Conservation (phyloP, 2,113 vertebrate species). For the Ancistrus triradiatus region DNA sequence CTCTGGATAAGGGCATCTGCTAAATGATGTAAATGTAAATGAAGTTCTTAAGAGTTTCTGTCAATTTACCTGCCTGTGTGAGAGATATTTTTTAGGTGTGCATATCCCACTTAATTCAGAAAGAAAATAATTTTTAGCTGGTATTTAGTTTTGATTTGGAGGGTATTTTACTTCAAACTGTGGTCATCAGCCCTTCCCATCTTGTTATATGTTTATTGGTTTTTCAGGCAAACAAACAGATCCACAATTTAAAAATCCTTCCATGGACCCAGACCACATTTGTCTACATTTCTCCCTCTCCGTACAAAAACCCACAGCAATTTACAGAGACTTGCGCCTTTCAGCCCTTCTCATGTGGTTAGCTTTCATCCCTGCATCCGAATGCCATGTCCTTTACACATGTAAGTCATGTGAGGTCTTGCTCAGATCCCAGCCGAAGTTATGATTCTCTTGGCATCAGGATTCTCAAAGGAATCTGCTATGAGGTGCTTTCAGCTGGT, state of each 20-base stretch:
- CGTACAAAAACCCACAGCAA: conserved; percentile 3
- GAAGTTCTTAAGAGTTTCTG: too few species aligned
- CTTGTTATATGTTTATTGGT: too few species aligned
- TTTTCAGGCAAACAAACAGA: conserved; percentile 28
- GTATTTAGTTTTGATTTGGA: too few species aligned
- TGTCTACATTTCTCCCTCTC: conserved; percentile 29
- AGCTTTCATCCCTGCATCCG: conserved; percentile 28
- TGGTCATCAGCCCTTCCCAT: too few species aligned
- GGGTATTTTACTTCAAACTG: too few species aligned
- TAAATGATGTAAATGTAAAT: too few species aligned
- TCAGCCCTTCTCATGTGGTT: conserved; percentile 25
- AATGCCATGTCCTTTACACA: conserved; percentile 31
- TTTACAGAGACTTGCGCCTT: conserved; percentile 15
- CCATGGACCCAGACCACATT: conserved; percentile 54
- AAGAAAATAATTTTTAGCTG: too few species aligned
- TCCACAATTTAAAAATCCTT: conserved; percentile 46
- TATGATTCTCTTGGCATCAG: conserved; percentile 11
- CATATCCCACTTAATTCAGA: too few species aligned
- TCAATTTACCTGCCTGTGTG: too few species aligned
- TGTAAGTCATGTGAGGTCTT: conserved; percentile 54
- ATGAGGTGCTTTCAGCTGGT: conserved; percentile 24
- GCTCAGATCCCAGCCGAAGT: conserved; percentile 22
- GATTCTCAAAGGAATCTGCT: conserved; percentile 12
- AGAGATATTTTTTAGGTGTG: too few species aligned
- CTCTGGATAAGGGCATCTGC: too few species aligned